Evolutionary conservation across 2,113 vertebrate genomes (phyloP), one percentile per base, ranked within the genome.

Genomic region (Microtus richardsoni): DNA sequence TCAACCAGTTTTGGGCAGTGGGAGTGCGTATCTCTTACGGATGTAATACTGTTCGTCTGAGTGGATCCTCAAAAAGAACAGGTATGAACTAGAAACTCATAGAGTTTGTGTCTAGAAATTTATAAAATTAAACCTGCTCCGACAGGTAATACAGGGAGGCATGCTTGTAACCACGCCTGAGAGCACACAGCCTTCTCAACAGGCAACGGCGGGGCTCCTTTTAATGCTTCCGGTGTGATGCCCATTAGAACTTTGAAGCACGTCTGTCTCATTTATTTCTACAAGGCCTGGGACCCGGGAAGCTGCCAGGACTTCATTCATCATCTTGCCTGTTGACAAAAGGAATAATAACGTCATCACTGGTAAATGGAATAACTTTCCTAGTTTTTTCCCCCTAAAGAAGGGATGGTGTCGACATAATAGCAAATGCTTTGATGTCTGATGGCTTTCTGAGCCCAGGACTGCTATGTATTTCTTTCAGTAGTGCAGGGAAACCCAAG

Each of bases 271-370:
- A 97, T 88, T 98, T 98, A 98, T 96, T 96, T 98, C 98, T 98
- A 98, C 98, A 98, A 98, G 97, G 98, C 98, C 98, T 96, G 97
- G 98, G 98, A 98, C 97, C 97, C 98, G 83, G 98, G 97, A 98
- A 97, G 98, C 96, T 98, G 98, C 98, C 98, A 98, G 95, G 97
- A 98, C 98, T 96, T 98, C 98, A 98, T 98, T 96, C 98, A 98
- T 98, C 98, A 98, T 96, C 98, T 98, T 98, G 98, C 98, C 98
- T 99, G 98, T 99, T 98, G 98, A 99, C 98, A 98, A 98, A 99
- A 99, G 98, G 98, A 99, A 99, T 98, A 99, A 98, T 98, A 98
- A 98, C 98, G 98, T 99, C 98, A 98, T 98, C 98, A 98, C 98
- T 95, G 98, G 91, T 98, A 97, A 98, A 98, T 62, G 97, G 97